Conservation (phyloP, 2,797 vertebrate genomes). For the Babyrousa celebensis region DNA sequence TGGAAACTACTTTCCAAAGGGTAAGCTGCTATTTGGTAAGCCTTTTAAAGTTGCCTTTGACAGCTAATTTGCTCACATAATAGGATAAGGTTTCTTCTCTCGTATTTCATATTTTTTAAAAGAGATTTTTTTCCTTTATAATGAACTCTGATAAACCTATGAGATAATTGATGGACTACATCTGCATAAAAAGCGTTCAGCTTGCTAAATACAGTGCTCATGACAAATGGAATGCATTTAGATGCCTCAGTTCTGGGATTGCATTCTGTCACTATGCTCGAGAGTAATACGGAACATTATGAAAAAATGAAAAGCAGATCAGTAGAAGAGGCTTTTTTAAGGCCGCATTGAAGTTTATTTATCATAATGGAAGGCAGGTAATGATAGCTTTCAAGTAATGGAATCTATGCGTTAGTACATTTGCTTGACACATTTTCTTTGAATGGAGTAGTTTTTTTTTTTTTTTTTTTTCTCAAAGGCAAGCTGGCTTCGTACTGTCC, state of each 20-base stretch:
- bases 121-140: constrained; percentile 43
- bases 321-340: constrained; percentile 46
- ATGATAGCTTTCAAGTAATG: constrained; percentile 70
- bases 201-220: constrained; percentile 56
- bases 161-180: constrained; percentile 74
- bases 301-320: constrained; percentile 62
- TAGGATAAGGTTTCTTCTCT: constrained; percentile 63
- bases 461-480: neutral
- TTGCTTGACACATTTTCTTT: constrained; percentile 61
- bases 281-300: constrained; percentile 69
- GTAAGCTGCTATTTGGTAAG: constrained; percentile 36
- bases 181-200: constrained; percentile 72
- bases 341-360: constrained; percentile 54
- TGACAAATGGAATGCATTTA: constrained; percentile 71
- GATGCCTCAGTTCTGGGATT: constrained; percentile 19
- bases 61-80: constrained; percentile 79
- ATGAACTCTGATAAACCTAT: constrained; percentile 76
- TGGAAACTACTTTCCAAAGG: constrained; percentile 60
- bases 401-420: constrained; percentile 23
- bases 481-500: neutral
- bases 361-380: constrained; percentile 61
- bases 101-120: constrained; percentile 71
- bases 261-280: constrained; percentile 63
- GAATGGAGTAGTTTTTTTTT: neutral
- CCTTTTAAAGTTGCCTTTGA: constrained; percentile 77